Base-by-base conservation (phyloP, 2,113 vertebrate species). In the Serinus canaria region DNA sequence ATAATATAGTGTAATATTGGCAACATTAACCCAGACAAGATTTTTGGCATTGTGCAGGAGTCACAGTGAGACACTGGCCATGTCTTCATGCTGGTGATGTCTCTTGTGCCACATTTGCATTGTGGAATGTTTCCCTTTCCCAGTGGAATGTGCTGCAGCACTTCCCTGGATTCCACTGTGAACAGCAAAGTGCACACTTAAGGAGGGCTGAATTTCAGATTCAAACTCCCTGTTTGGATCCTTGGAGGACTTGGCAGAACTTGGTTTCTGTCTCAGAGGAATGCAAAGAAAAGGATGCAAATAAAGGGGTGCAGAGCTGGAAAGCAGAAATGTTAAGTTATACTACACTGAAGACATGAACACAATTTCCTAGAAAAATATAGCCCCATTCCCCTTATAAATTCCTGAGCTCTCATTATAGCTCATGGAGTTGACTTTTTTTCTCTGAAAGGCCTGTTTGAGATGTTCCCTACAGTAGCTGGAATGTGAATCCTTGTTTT, bases 71-170 rank as follows among this genome's bases (percentile, higher is more conserved):
- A 35, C 72, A 49, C 13, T 62, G 67, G 7, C 25, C 11, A 0
- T 22, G 20, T 11, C 18, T 27, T 47, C 10, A 3, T 23, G 28
- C 16, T 68, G 68, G 21, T 83, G 49, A 25, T 25, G 46, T 44
- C 68, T 55, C 49, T 68, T 37, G 41, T 14, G 9, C 27, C 46
- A 37, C 2, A 2, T 59, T 79, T 59, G 15, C 18, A 1, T 6
- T 21, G 35, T 44, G 37, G 39, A 85, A 35, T 18, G 31, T 59
- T 46, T 74, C 44, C 64, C 33, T 78, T 37, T 58, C 46, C 66
- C 5, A 3, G 12, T 0, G 6, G 3, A 19, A 64, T 0, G 11
- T 23, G 18, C 50, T 50, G 12, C 19, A 52, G 66, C 59, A 31
- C 30, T 10, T 41, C 25, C 17, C 37, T 53, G 15, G 28, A 9